Conservation (phyloP, 2,888 invertebrate species). For the Oasisia sp. region DNA sequence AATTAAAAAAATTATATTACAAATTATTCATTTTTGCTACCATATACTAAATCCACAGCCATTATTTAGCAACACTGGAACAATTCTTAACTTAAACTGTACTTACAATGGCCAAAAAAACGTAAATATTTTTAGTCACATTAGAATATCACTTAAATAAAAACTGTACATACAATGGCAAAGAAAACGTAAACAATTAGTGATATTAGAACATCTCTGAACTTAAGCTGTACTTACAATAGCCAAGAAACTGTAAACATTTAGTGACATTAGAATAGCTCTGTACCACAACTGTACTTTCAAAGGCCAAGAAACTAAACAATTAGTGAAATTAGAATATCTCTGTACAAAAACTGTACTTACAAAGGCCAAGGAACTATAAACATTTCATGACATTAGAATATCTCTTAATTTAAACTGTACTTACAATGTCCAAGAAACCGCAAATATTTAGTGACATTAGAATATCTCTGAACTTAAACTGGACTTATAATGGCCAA, state of each 20-base stretch:
- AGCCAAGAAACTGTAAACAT: slow-evolving; percentile 68
- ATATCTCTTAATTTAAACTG: not conserved
- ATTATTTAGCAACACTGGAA: not conserved
- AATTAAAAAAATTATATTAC: not conserved
- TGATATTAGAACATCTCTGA: slow-evolving; percentile 66
- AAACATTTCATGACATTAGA: too few relatives aligned
- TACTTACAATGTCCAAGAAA: slow-evolving; percentile 45
- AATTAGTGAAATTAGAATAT: too few relatives aligned
- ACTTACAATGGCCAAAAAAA: slow-evolving; percentile 45
- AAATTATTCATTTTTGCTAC: not conserved
- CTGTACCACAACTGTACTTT: too few relatives aligned
- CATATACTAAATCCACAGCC: not conserved
- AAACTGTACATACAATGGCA: slow-evolving; percentile 63
- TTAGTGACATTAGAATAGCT: slow-evolving; percentile 67
- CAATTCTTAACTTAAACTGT: not conserved
- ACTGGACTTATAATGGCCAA: slow-evolving; percentile 45
- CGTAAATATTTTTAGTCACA: slow-evolving; percentile 7
- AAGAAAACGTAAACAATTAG: slow-evolving; percentile 68
- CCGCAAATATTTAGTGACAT: not conserved
- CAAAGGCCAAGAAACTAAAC: too few relatives aligned
- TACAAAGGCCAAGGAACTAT: too few relatives aligned
- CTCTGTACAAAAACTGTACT: too few relatives aligned
- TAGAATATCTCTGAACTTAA: not conserved
- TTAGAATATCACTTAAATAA: not conserved
- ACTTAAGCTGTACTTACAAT: slow-evolving; percentile 69